phyloP scores from a whole-genome alignment of 1,140 invertebrate species.

The Adoxophyes honmai region DNA sequence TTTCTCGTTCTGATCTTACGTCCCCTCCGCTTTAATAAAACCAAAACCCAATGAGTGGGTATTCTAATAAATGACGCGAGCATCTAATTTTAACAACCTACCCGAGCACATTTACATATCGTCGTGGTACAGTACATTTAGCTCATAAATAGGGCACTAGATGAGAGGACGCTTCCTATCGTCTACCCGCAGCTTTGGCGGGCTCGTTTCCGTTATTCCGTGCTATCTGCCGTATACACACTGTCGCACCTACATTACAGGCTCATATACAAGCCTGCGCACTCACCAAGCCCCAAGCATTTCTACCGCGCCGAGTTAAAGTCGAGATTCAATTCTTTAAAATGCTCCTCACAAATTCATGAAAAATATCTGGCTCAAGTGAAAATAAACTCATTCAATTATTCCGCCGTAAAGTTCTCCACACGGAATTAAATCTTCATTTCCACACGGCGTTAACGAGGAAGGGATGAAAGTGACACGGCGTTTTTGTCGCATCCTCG shows the following conservation, averaged over 20 bases:
- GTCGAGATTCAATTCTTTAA: background rate
- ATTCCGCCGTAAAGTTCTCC: background rate
- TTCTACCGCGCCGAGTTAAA: background rate
- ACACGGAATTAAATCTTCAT: constrained; percentile 9
- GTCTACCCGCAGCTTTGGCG: constrained; percentile 43
- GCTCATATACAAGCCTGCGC: constrained; percentile 25
- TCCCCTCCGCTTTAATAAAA: too few relatives aligned
- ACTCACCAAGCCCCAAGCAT: constrained; percentile 27
- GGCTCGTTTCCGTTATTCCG: constrained; percentile 45
- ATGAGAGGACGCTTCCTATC: constrained; percentile 55
- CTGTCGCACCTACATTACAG: constrained; percentile 8
- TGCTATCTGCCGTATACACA: constrained; percentile 37
- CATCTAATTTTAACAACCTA: background rate
- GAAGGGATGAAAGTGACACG: background rate
- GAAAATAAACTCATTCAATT: constrained; percentile 5
- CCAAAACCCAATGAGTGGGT: too few relatives aligned
- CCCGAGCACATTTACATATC: too few relatives aligned
- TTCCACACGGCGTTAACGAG: constrained; percentile 3
- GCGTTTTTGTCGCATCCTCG: constrained; percentile 9
- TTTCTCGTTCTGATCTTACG: too few relatives aligned
- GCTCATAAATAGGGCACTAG: constrained; percentile 64
- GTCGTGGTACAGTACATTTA: constrained; percentile 25
- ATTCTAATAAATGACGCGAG: too few relatives aligned
- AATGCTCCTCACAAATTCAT: background rate
- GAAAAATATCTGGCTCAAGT: constrained; percentile 5